Base-by-base conservation (phyloP, 2,888 invertebrate genomes). In the Cryptocephalus moraei region DNA sequence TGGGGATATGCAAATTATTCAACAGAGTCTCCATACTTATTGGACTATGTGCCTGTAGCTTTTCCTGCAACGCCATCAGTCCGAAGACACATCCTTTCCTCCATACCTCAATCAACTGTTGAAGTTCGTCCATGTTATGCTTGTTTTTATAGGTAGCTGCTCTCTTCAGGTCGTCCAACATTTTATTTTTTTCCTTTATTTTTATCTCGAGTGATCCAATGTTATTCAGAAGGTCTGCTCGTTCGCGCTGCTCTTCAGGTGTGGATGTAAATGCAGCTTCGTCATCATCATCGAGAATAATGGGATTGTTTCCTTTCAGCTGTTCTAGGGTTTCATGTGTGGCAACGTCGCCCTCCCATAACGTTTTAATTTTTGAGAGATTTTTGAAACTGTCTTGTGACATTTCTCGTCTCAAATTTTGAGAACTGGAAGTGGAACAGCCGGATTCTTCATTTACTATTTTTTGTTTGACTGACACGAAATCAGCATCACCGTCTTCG, bases 81-180 rank as follows among this genome's bases (percentile, higher is more conserved):
- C 76, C 78, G 55, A 70, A 69, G 52, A 75, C 75, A 51, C 78
- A 78, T 1, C 75, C 77, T 45, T 65, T 70, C 53, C 74, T 73
- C 78, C 78, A 79, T 55, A 71, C 75, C 48, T 73, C 70, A 32
- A 78, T 77, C 31, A 75, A 63, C 36, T 52, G 62, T 49, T 71
- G 61, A 8, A 79, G 56, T 58, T 78, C 76, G 50, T 71, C 71
- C 0, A 73, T 70, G 36, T 77, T 75, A 43, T 72, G 68, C 12
- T 70, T 67, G 10, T 54, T 52, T 45, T 57, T 56, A 52, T 61
- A 61, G 8, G 59, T 48, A 34, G 47, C 48, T 8, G 58, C 57
- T 43, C 56, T 54, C 46, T 57, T 47, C 36, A 60, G 48, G 43
- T 54, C 56, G 8, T 53, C 56, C 11, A 59, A 41, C 34, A 51